Evolutionary conservation across 2,888 invertebrate species (phyloP).

Genomic region (Drosophila algonquin): DNA sequence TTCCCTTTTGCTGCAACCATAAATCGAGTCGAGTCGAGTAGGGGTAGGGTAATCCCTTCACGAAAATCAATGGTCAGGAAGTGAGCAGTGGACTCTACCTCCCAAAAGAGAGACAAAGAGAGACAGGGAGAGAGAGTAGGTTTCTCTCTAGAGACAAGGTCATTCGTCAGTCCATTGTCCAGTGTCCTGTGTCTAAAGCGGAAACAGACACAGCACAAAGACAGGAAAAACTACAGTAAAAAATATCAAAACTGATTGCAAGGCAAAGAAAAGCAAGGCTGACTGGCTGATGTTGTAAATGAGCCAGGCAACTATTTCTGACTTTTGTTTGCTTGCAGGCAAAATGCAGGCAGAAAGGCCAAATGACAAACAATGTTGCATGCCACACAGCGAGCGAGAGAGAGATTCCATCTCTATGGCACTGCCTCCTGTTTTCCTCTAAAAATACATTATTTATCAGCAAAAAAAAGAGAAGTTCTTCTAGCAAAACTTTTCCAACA

Average conservation of each 20-base stretch:
- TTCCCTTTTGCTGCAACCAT: constrained; percentile 38
- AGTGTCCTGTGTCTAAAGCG: constrained; percentile 30
- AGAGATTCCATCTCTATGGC: neutral
- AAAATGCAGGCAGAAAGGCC: constrained; percentile 14
- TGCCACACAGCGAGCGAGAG: neutral
- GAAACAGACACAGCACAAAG: constrained; percentile 40
- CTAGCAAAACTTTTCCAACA: constrained; percentile 19
- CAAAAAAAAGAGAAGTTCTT: constrained; percentile 20
- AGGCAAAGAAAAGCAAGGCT: neutral
- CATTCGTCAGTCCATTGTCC: constrained; percentile 46
- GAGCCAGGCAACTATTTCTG: constrained; percentile 49
- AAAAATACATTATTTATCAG: constrained; percentile 51
- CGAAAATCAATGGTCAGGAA: constrained; percentile 68
- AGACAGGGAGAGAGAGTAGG: neutral
- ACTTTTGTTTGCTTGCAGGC: constrained; percentile 42
- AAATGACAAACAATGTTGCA: constrained; percentile 29
- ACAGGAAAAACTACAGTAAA: constrained; percentile 14
- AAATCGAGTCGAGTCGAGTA: constrained; percentile 63
- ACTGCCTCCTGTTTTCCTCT: neutral
- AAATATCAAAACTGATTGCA: constrained; percentile 35
- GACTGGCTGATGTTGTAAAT: constrained; percentile 46
- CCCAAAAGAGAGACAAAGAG: neutral
- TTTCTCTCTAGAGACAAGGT: constrained; percentile 46
- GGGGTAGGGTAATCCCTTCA: constrained; percentile 10
- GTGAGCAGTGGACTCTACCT: constrained; percentile 31